These are phyloP conservation scores for Nesidiocoris tenuis DNA, from an alignment of 2,888 invertebrate species.

Conservation along the genomic window DNA sequence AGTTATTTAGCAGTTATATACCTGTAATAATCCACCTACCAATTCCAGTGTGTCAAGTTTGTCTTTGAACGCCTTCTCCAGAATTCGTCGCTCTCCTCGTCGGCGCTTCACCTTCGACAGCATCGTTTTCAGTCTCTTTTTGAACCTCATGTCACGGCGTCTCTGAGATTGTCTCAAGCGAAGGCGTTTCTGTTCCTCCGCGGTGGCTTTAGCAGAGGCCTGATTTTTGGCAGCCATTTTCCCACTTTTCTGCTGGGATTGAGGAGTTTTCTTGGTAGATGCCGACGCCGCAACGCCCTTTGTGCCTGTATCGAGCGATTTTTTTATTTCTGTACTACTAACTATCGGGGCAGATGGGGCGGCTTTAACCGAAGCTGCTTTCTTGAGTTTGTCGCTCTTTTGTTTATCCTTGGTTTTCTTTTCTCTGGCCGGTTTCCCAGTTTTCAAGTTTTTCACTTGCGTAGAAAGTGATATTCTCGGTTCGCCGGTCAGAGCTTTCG, in stretches of 20 bases:
- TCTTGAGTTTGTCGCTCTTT: not conserved
- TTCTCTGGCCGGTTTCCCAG: constrained; percentile 4
- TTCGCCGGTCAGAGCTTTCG: constrained; percentile 28
- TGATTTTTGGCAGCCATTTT: not conserved
- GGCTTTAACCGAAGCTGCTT: not conserved
- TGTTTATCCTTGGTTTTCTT: constrained; percentile 13
- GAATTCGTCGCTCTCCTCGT: not conserved
- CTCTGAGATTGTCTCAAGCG: constrained; percentile 19
- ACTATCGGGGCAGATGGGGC: not conserved
- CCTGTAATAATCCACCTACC: constrained; percentile 14
- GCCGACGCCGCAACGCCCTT: not conserved
- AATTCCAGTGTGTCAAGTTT: constrained; percentile 29
- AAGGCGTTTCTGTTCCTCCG: constrained; percentile 15
- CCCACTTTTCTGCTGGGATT: not conserved
- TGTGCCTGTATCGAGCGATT: not conserved
- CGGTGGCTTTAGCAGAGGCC: not conserved
- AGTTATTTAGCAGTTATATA: too few relatives aligned
- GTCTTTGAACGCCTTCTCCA: constrained; percentile 36
- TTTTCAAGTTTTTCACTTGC: constrained; percentile 29
- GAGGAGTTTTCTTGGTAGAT: not conserved
- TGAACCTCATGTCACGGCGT: constrained; percentile 26
- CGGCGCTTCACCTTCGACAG: constrained; percentile 19
- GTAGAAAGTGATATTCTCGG: constrained; percentile 23
- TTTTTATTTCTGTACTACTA: not conserved
- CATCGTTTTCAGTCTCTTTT: constrained; percentile 19